Base-by-base conservation (phyloP, 2,888 invertebrate genomes). In the Trichogramma dendrolimi region DNA sequence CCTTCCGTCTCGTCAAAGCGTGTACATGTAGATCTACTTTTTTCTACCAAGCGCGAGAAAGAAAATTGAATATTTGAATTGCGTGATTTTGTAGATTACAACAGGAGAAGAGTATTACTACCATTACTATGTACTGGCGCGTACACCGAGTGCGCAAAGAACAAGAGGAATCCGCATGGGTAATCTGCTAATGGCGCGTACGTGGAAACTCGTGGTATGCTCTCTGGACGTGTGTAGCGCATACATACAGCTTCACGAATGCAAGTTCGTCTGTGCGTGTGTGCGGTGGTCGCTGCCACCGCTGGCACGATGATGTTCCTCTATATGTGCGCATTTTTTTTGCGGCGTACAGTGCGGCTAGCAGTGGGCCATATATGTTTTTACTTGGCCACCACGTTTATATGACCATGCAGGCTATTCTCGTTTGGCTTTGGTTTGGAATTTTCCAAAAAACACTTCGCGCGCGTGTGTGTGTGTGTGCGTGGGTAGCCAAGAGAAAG, bases 131-230 rank as follows among this genome's bases (percentile, higher is more conserved):
- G 27, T 27, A 27, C 2, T 27, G 27, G 27, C 2, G 27, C 27
- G 27, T 27, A 27, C 41, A 27, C 49, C 39, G 10, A 41, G 40
- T 14, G 8, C 5, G 14, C 43, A 7, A 14, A 8, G 2, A 5
- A 40, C 10, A 42, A 47, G 11, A 61, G 57, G 46, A 61, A 61
- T 57, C 11, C 47, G 51, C 44, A 41, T 46, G 58, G 42, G 50
- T 54, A 62, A 62, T 62, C 54, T 62, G 50, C 50, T 62, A 62
- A 58, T 58, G 50, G 58, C 8, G 47, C 58, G 40, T 8, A 54
- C 49, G 53, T 49, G 58, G 27, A 27, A 27, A 27, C 27, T 27
- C 46, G 42, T 46, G 44, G 56, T 14, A 6, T 40, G 14, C 46
- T 52, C 14, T 6, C 51, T 39, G 14, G 47, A 7, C n/a, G 47